Evolutionary conservation across 1,140 invertebrate genomes (phyloP).

Genomic region (Drosophila prosaltans): DNA sequence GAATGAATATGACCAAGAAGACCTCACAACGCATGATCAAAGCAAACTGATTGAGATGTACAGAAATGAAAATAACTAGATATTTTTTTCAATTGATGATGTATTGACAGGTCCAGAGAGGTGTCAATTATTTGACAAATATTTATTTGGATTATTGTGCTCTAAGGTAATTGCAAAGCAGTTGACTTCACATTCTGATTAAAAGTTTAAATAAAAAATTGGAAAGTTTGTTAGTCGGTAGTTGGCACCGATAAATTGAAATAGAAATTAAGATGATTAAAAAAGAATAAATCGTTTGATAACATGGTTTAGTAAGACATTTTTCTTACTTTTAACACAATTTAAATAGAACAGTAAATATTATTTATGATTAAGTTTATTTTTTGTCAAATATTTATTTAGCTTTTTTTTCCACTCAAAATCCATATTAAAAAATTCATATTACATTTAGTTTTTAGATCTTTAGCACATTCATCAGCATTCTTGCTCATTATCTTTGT

Average conservation of each 20-base stretch:
- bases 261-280: not conserved
- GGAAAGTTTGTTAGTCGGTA: not conserved
- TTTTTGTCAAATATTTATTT: slow-evolving; percentile 9
- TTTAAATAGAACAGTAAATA: not conserved
- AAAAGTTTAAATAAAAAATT: not conserved
- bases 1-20: slow-evolving; percentile 40
- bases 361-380: not conserved
- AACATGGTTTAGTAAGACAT: too few relatives aligned
- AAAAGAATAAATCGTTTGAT: too few relatives aligned
- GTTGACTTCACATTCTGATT: not conserved
- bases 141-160: not conserved
- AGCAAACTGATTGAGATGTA: slow-evolving; percentile 62
- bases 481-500: slow-evolving; percentile 54
- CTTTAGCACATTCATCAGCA: slow-evolving; percentile 46
- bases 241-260: not conserved
- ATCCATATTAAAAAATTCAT: slow-evolving; percentile 67
- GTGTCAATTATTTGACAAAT: slow-evolving; percentile 8
- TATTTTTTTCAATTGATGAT: not conserved
- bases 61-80: not conserved
- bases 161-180: not conserved
- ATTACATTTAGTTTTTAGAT: slow-evolving; percentile 59
- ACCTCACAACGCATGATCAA: slow-evolving; percentile 39
- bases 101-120: not conserved
- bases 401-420: slow-evolving; percentile 47
- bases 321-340: too few relatives aligned